Percentiles rank a stretch among this genome's conserved stretches.
Conservation (phyloP, 2,797 vertebrate species). For the Pipistrellus pygmaeus region DNA sequence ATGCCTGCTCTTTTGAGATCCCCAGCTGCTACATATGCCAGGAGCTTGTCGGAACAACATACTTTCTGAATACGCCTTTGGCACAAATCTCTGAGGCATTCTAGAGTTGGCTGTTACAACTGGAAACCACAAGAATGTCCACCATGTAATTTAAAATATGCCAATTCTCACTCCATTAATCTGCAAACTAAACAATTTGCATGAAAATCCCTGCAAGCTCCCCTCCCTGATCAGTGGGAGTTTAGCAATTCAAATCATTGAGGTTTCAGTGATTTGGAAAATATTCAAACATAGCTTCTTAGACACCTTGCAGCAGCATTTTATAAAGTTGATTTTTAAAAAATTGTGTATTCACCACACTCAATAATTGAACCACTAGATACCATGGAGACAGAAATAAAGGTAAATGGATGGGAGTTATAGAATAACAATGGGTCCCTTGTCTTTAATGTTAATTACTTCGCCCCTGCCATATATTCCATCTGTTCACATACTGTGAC, state of each 20-base stretch:
- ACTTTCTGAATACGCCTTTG: neutral
- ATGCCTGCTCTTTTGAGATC: neutral
- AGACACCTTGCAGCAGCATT: neutral
- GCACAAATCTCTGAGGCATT: conserved; percentile 8
- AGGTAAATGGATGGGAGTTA: conserved; percentile 77
- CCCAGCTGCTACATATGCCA: neutral
- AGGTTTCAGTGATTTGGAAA: neutral
- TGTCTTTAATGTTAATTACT: conserved; percentile 80
- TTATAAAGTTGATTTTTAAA: neutral
- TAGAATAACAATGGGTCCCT: conserved; percentile 72
- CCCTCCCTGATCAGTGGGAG: neutral
- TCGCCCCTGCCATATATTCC: conserved; percentile 72
- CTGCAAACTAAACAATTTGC: conserved; percentile 36
- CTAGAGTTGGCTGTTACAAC: neutral
- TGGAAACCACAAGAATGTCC: conserved; percentile 38
- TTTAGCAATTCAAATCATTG: conserved; percentile 11
- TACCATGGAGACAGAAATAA: conserved; percentile 71
- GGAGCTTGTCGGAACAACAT: neutral
- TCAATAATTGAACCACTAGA: conserved; percentile 56
- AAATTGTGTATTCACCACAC: conserved; percentile 28
- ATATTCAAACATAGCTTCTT: conserved; percentile 2
- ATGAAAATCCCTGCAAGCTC: neutral
- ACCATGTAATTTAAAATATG: conserved; percentile 3
- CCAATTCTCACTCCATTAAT: neutral
- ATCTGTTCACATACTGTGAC: conserved; percentile 79